Base-by-base conservation (phyloP, 1,140 invertebrate species). In the Colletes latitarsis region DNA sequence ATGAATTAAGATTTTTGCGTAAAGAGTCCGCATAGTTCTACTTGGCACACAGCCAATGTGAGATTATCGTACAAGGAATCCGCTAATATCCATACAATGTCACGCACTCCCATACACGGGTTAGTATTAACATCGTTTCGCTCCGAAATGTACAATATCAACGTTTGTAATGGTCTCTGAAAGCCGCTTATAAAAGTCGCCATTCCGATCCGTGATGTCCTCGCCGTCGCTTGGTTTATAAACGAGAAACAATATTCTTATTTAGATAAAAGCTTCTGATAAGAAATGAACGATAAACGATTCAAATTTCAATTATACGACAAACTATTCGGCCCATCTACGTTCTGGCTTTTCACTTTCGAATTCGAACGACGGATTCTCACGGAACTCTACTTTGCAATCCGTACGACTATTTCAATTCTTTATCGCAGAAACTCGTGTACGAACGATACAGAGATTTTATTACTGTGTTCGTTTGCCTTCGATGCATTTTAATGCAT, bases 31-130 rank as follows among this genome's bases (percentile, higher is more conserved):
- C 46, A 63, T 73, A 70, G 70, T 46, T 41, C 39, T 60, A 55
- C 53, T 17, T 57, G 77, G 62, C 19, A 49, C 49, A 71, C 64
- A 30, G 67, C 21, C 77, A 71, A 43, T 17, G 55, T 49, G 39
- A 55, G 75, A 76, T 83, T 88, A 90, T 92, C 89, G 85, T 58
- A 77, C 85, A 84, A 81, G 85, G 90, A 91, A 93, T 92, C 91
- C 83, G 79, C 92, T 92, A 91, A 93, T 93, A 93, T 92, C 91
- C 92, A 93, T 92, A 92, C 91, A 93, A 92, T 91, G 92, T 92
- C 91, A 91, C 90, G 91, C 90, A 92, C 89, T 86, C 66, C 52
- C 62, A 64, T 69, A 86, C 81, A 81, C 77, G 85, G 69, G 73
- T 82, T 53, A 53, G 73, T 60, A 68, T 87, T 86, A 87, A 72